A percentile compares a stretch with the other conserved stretches of the same genome.
Conservation (phyloP, 1,140 invertebrate species). For the Hypsibius dujardini region DNA sequence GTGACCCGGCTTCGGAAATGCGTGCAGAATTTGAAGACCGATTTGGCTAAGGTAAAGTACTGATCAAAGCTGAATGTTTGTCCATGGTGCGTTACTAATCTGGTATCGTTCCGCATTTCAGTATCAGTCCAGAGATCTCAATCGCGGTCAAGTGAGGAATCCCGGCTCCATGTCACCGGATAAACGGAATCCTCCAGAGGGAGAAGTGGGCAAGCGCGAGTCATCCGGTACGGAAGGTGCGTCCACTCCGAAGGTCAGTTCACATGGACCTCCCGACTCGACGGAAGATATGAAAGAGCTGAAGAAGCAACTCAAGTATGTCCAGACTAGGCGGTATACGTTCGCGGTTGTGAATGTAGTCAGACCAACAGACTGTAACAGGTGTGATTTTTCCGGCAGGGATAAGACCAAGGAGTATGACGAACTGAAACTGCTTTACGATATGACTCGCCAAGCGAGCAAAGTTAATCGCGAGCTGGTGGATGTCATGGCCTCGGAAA, state of each 20-base stretch:
- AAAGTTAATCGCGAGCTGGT: slow-evolving; percentile 7
- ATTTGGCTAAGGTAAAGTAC: not conserved
- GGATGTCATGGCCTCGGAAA: slow-evolving; percentile 8
- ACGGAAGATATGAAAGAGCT: slow-evolving; percentile 11
- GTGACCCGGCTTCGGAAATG: not conserved
- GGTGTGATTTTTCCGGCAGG: not conserved
- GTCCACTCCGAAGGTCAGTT: too few species aligned
- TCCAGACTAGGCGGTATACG: too few species aligned
- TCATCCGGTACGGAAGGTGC: too few species aligned
- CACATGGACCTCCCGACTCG: too few species aligned
- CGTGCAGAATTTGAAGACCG: not conserved
- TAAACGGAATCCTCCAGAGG: not conserved
- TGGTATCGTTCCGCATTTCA: slow-evolving; percentile 1
- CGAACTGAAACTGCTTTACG: slow-evolving; percentile 10
- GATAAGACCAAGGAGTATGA: slow-evolving; percentile 16
- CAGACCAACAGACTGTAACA: too few species aligned
- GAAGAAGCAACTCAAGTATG: slow-evolving; percentile 1
- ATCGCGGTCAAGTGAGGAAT: not conserved
- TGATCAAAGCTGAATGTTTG: not conserved
- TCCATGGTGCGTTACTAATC: not conserved
- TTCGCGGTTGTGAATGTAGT: too few species aligned
- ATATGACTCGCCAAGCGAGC: not conserved
- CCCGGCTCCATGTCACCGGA: not conserved
- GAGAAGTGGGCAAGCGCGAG: not conserved
- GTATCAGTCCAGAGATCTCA: not conserved